Evolutionary conservation across 2,888 invertebrate species (phyloP), one percentile per base, ranked within the genome.

Genomic region (Dicranocentrus wangi): DNA sequence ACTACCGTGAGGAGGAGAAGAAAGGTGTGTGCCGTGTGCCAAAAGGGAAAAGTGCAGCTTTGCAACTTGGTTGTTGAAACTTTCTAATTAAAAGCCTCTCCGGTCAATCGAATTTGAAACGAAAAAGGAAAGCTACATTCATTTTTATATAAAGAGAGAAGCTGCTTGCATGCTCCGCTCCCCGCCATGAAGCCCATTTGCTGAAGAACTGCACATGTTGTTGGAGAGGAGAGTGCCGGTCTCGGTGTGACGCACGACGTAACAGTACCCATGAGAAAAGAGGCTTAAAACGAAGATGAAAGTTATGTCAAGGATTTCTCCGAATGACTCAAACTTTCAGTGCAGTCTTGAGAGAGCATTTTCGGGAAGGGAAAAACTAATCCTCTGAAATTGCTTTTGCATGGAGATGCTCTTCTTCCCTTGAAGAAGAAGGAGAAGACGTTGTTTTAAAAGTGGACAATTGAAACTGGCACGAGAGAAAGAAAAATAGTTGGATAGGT

Each of bases 11-110:
- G 32, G 3, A 10, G 32, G 10, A 32, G 32, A 32, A 10, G 32
- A 10, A 32, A 32, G 10, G 32, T 32, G n/a, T n/a, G 39, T 13
- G 39, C 13, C 13, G 65, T 65, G 47, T 66, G 66, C 66, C 66
- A 66, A 66, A 66, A 66, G 27, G 23, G 17, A 47, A 47, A 15
- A 32, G 10, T 66, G 66, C 66, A 66, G 28, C 53, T 69, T 69
- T 21, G 28, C 69, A 69, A 53, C 32, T 69, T 69, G 27, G n/a
- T n/a, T n/a, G n/a, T n/a, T 28, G 19, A 1, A 66, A 55, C 32
- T 55, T 27, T 17, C 66, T 63, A 66, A 75, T 75, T 75, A 75
- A 75, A 73, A 66, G 55, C 73, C 73, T 73, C 47, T 66, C 43
- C 27, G 75, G 25, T 66, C 75, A 53, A 75, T 58, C 25, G 39